phyloP scores from a whole-genome alignment of 2,113 vertebrate species.

The Cinclus cinclus region DNA sequence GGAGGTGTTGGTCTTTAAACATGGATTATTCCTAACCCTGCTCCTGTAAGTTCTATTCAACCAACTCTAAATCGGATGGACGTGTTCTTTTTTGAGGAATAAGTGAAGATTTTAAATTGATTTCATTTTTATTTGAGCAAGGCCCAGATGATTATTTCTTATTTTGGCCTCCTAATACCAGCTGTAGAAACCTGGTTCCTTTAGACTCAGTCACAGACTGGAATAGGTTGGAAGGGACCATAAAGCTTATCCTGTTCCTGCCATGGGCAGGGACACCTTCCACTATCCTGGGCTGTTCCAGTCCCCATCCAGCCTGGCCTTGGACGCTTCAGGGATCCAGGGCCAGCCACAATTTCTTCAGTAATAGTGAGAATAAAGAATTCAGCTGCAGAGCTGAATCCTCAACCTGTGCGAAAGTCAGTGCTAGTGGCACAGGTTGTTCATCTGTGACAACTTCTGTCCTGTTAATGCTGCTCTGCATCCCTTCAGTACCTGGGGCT shows the following conservation, averaged over 20 bases:
- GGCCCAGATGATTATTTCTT: neutral
- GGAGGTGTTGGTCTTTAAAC: neutral
- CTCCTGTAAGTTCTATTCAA: rapidly evolving
- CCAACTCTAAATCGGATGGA: neutral
- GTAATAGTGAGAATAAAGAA: rapidly evolving
- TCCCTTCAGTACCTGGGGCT: neutral
- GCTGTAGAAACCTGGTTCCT: neutral
- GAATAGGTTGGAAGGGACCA: neutral
- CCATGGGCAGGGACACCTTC: neutral
- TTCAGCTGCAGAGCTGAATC: neutral
- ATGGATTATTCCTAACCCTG: neutral
- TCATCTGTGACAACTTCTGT: neutral
- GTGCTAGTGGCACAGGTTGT: neutral
- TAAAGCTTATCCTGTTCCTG: neutral
- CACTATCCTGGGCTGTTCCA: neutral
- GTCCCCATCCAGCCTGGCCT: rapidly evolving
- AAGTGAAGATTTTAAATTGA: neutral
- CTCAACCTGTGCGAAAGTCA: neutral
- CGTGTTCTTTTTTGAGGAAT: rapidly evolving
- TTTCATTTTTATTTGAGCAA: neutral
- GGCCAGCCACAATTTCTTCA: neutral
- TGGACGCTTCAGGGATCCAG: neutral
- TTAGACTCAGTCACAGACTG: neutral
- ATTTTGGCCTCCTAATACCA: neutral
- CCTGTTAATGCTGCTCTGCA: neutral